Conservation (phyloP, 2,888 invertebrate species). For the Rapana venosa region DNA sequence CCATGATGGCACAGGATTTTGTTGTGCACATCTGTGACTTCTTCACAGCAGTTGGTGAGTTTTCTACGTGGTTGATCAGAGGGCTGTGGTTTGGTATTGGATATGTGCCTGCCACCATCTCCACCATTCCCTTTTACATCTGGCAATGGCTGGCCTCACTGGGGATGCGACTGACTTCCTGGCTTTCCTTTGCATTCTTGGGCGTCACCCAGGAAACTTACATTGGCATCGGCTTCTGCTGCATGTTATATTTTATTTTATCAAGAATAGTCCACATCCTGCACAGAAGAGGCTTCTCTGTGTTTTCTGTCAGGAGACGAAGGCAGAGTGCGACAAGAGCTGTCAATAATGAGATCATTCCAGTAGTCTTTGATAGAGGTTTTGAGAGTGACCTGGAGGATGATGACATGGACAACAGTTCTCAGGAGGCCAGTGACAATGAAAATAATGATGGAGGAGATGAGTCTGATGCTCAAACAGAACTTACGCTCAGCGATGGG, state of each 20-base stretch:
- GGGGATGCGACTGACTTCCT: conserved; percentile 31
- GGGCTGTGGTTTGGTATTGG: conserved; percentile 49
- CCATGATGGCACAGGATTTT: conserved; percentile 33
- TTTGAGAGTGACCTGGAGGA: conserved; percentile 46
- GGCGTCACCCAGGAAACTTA: conserved; percentile 66
- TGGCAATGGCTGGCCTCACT: conserved; percentile 32
- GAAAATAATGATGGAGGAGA: conserved; percentile 34
- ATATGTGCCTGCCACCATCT: conserved; percentile 46
- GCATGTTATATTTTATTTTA: conserved; percentile 43
- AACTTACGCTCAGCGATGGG: conserved; percentile 41
- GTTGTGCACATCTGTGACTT: conserved; percentile 26
- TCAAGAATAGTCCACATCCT: conserved; percentile 40
- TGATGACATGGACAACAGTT: conserved; percentile 38
- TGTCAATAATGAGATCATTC: not conserved
- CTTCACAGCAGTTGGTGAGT: conserved; percentile 44
- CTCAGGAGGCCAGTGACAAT: conserved; percentile 26
- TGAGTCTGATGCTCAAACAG: conserved; percentile 40
- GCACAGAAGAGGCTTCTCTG: conserved; percentile 30
- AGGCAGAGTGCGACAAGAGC: not conserved
- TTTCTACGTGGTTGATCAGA: conserved; percentile 39
- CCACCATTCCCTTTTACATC: conserved; percentile 38
- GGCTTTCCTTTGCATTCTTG: conserved; percentile 48
- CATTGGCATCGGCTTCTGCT: conserved; percentile 52
- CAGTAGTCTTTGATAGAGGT: conserved; percentile 14
- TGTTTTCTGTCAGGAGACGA: conserved; percentile 32